These are phyloP conservation scores for Eulemur albifrons DNA, from an alignment of 2,797 vertebrate species.

Conservation along the genomic window DNA sequence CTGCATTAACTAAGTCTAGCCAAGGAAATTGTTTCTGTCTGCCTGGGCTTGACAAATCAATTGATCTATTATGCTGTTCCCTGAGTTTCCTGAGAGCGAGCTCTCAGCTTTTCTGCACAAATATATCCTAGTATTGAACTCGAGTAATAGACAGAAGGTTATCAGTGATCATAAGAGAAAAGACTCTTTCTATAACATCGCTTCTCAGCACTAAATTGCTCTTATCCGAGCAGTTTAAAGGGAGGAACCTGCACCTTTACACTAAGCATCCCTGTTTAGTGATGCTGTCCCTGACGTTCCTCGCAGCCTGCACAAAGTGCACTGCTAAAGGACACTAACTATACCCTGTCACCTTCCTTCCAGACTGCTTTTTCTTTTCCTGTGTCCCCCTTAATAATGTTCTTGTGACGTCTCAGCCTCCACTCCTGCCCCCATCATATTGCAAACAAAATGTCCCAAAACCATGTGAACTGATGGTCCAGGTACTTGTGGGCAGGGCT, in stretches of 20 bases:
- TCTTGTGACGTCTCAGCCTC: not conserved
- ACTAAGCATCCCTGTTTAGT: too few species aligned
- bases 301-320: not conserved
- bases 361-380: not conserved
- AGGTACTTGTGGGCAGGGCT: too few species aligned
- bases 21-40: conserved; percentile 70
- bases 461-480: not conserved
- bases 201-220: not conserved
- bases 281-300: not conserved
- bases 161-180: conserved; percentile 26
- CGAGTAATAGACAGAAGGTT: not conserved
- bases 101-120: conserved; percentile 32
- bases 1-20: conserved; percentile 65
- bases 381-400: not conserved
- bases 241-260: not conserved
- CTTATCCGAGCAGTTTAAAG: not conserved
- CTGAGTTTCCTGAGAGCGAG: conserved; percentile 31
- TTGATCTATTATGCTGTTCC: not conserved
- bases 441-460: not conserved
- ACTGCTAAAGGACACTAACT: not conserved
- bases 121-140: conserved; percentile 10
- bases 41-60: conserved; percentile 71
- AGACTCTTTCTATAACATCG: not conserved
- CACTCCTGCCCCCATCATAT: not conserved
- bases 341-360: not conserved